These are phyloP conservation scores for Autographa gamma DNA, from an alignment of 2,888 invertebrate genomes.

Conservation along the genomic window DNA sequence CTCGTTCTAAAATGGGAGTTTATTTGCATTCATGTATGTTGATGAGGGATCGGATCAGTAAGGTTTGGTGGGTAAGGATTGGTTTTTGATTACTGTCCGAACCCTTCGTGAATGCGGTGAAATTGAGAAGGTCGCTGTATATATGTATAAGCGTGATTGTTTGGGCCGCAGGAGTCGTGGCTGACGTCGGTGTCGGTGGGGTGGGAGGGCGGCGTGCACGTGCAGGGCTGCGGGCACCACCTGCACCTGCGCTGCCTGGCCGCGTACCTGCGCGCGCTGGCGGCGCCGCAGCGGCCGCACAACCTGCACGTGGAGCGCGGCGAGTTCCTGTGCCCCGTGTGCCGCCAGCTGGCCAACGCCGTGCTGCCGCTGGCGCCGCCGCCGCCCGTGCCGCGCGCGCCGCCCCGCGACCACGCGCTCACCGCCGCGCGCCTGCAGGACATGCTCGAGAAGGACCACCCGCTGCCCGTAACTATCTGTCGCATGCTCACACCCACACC, in stretches of 20 bases:
- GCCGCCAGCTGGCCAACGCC: constrained; percentile 93
- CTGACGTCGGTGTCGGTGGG: constrained; percentile 93
- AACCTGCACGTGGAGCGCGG: constrained; percentile 91
- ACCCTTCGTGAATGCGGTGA: too few relatives aligned
- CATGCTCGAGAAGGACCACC: constrained; percentile 91
- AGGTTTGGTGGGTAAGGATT: too few relatives aligned
- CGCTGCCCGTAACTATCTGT: constrained; percentile 89
- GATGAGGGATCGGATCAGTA: too few relatives aligned
- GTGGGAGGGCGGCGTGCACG: constrained; percentile 97
- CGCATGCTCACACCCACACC: too few relatives aligned
- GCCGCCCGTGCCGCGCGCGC: constrained; percentile 68
- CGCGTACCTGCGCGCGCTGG: constrained; percentile 95
- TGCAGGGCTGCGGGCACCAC: constrained; percentile 99
- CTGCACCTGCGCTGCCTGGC: constrained; percentile 98
- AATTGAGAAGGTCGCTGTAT: too few relatives aligned
- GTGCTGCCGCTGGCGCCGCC: constrained; percentile 94
- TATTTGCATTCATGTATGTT: too few relatives aligned
- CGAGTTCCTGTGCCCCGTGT: constrained; percentile 98
- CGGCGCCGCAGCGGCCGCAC: constrained; percentile 93
- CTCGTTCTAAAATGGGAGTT: too few relatives aligned
- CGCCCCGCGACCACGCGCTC: constrained; percentile 87
- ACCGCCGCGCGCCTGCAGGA: constrained; percentile 80
- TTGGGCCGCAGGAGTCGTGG: constrained; percentile 91
- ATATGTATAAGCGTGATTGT: background rate
- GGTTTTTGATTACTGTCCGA: too few relatives aligned